Percentiles rank a stretch among this genome's conserved stretches.
Conservation (phyloP, 2,113 vertebrate species). For the Paradoxurus hermaphroditus region DNA sequence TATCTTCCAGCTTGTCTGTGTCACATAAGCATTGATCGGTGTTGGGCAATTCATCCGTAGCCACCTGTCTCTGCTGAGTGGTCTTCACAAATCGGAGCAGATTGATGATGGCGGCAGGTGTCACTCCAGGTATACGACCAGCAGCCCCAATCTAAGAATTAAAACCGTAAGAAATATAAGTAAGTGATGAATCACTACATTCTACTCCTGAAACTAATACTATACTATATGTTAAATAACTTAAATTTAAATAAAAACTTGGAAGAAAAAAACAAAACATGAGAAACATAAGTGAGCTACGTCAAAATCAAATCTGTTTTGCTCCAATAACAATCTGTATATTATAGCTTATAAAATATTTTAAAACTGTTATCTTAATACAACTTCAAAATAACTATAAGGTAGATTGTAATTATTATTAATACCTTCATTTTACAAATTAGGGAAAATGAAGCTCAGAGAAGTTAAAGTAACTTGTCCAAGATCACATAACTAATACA, state of each 20-base stretch:
- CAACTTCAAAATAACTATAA: conserved; percentile 1
- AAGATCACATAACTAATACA: background rate
- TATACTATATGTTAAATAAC: too few relatives aligned
- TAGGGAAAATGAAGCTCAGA: background rate
- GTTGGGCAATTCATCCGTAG: background rate
- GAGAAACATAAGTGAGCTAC: background rate
- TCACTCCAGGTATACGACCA: conserved; percentile 92
- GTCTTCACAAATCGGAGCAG: conserved; percentile 89
- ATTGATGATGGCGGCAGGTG: conserved; percentile 91
- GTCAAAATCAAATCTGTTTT: background rate
- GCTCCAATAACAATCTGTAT: background rate
- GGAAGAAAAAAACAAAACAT: background rate
- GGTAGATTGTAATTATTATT: background rate
- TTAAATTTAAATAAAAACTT: too few relatives aligned
- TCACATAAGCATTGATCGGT: background rate
- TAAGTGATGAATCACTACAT: too few relatives aligned
- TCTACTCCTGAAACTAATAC: too few relatives aligned
- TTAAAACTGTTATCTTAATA: background rate
- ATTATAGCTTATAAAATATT: background rate
- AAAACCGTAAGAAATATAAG: conserved; percentile 3
- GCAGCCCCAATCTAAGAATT: conserved; percentile 89
- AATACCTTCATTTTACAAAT: background rate
- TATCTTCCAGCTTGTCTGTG: background rate
- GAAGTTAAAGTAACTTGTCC: background rate
- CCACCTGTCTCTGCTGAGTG: conserved; percentile 38